These are phyloP conservation scores for Chitala chitala DNA, from an alignment of 2,113 vertebrate genomes.

Conservation along the genomic window DNA sequence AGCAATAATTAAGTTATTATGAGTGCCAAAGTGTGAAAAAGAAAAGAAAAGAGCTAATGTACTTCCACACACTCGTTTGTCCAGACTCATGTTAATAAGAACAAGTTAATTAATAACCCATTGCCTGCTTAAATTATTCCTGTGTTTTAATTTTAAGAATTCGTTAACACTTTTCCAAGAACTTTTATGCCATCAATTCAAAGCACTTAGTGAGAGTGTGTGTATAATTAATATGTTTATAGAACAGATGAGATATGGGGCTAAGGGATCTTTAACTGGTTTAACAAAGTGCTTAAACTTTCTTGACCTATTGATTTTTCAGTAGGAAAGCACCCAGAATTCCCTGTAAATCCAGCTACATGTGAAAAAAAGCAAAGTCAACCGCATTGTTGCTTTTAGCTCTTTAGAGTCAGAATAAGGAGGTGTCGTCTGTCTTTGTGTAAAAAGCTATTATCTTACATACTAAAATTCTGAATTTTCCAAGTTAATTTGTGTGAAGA, in stretches of 20 bases:
- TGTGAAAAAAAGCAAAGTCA: background rate
- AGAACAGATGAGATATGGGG: no score
- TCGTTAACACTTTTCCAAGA: slow-evolving; percentile 6
- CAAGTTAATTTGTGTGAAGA: background rate
- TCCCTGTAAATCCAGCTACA: background rate
- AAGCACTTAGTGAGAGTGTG: slow-evolving; percentile 3
- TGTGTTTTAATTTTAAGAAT: slow-evolving; percentile 1
- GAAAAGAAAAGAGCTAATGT: background rate
- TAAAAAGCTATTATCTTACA: background rate
- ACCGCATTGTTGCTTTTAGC: background rate
- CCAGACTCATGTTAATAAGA: background rate
- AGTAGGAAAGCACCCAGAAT: no score
- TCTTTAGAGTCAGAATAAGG: background rate
- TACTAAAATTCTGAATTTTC: background rate
- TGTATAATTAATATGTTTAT: background rate
- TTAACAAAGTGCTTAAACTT: no score
- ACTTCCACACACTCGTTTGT: background rate
- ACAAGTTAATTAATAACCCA: background rate
- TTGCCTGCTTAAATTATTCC: background rate
- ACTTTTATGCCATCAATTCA: background rate
- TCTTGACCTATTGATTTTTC: no score
- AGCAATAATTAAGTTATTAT: no score
- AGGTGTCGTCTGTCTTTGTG: background rate
- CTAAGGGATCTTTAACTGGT: no score
- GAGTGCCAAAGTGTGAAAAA: no score